phyloP scores from a whole-genome alignment of 2,888 invertebrate species.

The Pomacea canaliculata region DNA sequence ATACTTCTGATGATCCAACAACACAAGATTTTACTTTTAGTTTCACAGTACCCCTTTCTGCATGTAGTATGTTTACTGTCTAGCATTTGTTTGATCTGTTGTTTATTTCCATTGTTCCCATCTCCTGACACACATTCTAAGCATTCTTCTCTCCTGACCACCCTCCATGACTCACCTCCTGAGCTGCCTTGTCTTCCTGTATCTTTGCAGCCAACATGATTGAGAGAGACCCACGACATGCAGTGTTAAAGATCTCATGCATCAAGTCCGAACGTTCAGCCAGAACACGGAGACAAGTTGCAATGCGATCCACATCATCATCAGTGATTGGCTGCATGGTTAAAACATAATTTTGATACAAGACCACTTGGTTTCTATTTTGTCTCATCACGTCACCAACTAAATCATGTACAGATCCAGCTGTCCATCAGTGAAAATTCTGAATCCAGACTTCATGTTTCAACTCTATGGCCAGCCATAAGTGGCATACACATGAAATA shows the following conservation, averaged over 20 bases:
- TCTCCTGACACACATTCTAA: background rate
- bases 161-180: conserved; percentile 56
- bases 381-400: too few species aligned
- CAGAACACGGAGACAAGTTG: conserved; percentile 79
- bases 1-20: too few species aligned
- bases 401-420: too few species aligned
- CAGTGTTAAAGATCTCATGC: conserved; percentile 79
- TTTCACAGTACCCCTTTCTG: too few species aligned
- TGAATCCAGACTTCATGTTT: too few species aligned
- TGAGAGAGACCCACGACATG: conserved; percentile 83
- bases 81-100: background rate
- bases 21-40: too few species aligned
- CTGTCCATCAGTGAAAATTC: too few species aligned
- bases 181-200: conserved; percentile 77
- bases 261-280: conserved; percentile 75
- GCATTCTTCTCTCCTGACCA: background rate
- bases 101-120: background rate
- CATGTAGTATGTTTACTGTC: too few species aligned
- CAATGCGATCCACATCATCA: conserved; percentile 87
- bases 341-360: background rate
- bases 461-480: too few species aligned
- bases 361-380: background rate
- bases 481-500: too few species aligned
- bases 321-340: conserved; percentile 85
- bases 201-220: conserved; percentile 87